phyloP scores from a whole-genome alignment of 35 echinoderm and acorn worm species.

The Holothuria glaberrima region DNA sequence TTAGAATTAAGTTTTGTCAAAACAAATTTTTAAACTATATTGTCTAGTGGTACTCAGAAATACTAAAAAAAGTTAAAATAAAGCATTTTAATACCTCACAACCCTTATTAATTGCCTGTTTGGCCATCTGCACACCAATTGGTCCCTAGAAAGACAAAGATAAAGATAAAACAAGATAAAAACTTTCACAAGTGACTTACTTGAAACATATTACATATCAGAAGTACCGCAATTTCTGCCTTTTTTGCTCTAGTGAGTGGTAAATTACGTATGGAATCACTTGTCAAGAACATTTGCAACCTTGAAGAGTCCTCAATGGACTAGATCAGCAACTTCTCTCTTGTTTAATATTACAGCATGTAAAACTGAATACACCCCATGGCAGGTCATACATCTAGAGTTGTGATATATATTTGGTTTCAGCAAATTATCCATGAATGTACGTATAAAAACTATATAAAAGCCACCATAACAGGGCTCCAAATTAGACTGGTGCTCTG shows the following conservation, averaged over 20 bases:
- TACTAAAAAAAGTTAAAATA: too few species aligned
- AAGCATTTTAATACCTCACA: slow-evolving; percentile 61
- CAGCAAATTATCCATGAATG: too few species aligned
- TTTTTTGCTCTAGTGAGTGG: too few species aligned
- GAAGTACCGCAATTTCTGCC: too few species aligned
- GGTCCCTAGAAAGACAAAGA: slow-evolving; percentile 71
- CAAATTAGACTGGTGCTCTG: neutral
- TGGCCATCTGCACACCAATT: slow-evolving; percentile 89
- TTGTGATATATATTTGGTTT: neutral
- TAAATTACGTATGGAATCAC: too few species aligned
- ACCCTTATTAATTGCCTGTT: slow-evolving; percentile 88
- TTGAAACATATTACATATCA: neutral
- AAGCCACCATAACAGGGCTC: too few species aligned
- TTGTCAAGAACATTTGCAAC: too few species aligned
- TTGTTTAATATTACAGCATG: neutral
- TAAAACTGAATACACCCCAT: neutral
- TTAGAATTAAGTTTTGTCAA: too few species aligned
- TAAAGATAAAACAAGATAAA: neutral
- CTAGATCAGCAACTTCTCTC: too few species aligned
- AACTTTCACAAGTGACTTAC: neutral
- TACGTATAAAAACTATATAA: too few species aligned
- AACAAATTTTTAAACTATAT: too few species aligned
- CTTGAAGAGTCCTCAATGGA: too few species aligned
- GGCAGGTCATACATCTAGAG: neutral
- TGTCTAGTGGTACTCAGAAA: neutral